A percentile compares a stretch with the other conserved stretches of the same genome.
phyloP scores from a whole-genome alignment of 2,888 invertebrate genomes.

The Stictocephala bisonia region DNA sequence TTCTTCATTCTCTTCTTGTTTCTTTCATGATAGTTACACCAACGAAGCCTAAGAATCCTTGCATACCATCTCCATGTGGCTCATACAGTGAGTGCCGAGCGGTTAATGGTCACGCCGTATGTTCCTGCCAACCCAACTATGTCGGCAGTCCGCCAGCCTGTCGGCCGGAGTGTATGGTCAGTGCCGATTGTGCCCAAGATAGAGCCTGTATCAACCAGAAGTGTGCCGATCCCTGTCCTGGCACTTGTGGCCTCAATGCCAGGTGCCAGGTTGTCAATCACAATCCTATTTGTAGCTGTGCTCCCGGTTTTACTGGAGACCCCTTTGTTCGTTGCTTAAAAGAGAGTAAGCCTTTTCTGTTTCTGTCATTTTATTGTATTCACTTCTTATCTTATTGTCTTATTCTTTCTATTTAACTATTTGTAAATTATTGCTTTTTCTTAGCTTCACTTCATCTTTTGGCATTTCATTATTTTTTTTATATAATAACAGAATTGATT shows the following conservation, averaged over 20 bases:
- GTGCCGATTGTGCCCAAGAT: constrained; percentile 84
- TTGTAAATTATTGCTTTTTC: not conserved
- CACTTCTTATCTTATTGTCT: not conserved
- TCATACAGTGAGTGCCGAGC: constrained; percentile 81
- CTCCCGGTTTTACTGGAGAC: constrained; percentile 80
- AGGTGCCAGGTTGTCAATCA: constrained; percentile 87
- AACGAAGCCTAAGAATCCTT: constrained; percentile 71
- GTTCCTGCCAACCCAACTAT: constrained; percentile 82
- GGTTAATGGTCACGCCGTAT: constrained; percentile 79
- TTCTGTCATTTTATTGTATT: constrained; percentile 28
- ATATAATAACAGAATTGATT: too few species aligned
- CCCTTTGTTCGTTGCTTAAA: constrained; percentile 81
- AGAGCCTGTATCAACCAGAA: constrained; percentile 83
- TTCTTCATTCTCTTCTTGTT: constrained; percentile 25
- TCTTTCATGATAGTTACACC: constrained; percentile 59
- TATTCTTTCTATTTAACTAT: not conserved
- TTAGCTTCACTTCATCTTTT: not conserved
- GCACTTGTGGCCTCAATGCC: constrained; percentile 85
- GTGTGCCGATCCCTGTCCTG: constrained; percentile 85
- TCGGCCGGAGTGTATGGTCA: constrained; percentile 84
- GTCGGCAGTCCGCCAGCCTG: constrained; percentile 83
- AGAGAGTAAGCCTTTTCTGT: constrained; percentile 70
- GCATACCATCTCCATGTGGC: constrained; percentile 81
- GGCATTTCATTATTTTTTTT: not conserved
- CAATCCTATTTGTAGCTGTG: constrained; percentile 87